Evolutionary conservation across 1,140 invertebrate species (phyloP), one percentile per base, ranked within the genome.

Genomic region (Propsilocerus akamusi): DNA sequence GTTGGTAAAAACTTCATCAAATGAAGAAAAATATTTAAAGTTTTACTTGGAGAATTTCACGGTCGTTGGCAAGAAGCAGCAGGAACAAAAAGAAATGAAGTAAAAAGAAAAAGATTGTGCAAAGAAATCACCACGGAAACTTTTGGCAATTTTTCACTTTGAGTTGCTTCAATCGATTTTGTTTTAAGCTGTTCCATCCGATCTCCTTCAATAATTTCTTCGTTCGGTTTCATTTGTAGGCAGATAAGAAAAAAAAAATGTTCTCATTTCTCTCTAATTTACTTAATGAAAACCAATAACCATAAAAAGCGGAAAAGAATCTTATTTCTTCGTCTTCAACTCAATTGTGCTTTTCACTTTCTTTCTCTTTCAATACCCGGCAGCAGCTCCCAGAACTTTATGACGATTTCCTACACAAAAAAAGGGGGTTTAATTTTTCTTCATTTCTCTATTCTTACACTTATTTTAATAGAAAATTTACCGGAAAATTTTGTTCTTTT

Each of bases 271-370:
- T 41, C 34, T 41, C 17, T 41, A 41, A 41, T 41, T 41, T 41
- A 41, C 34, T 41, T 41, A 41, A 41, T 41, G 34, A 41, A 41
- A 41, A 41, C 34, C 34, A 41, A 41, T 41, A 41, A 41, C 34
- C 34, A 41, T 41, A 41, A 41, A 41, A 41, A 41, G 34, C 22
- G 34, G 22, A 41, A 41, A 41, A 20, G 34, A 20, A 41, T 20
- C 17, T 20, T 41, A 20, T 37, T 37, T n/a, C 34, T 37, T 5
- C 14, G 34, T 17, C 14, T 41, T n/a, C n/a, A n/a, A n/a, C n/a
- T n/a, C 34, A 8, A 17, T 37, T 17, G n/a, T 37, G 14, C 14
- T 17, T 37, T 41, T 41, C 14, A 8, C 5, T 7, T 20, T 6
- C n/a, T 17, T 41, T 17, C 34, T 20, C 4, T n/a, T 30, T 30